A percentile compares a stretch with the other conserved stretches of the same genome.
Conservation (phyloP, 2,113 vertebrate species). For the Carassius auratus region DNA sequence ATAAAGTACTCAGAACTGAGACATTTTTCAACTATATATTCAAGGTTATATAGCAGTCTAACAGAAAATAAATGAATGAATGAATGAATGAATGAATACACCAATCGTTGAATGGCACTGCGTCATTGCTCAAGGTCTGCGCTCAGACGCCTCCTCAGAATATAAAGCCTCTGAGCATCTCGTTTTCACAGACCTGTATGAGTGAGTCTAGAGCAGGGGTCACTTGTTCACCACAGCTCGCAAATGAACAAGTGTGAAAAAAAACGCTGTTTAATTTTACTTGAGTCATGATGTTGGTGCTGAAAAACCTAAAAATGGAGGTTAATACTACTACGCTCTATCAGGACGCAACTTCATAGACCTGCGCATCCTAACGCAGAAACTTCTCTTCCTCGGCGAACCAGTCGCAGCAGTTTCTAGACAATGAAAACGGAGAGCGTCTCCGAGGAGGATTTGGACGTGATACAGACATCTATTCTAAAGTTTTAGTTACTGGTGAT, state of each 20-base stretch:
- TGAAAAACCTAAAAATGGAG: slow-evolving; percentile 60
- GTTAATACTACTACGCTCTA: slow-evolving; percentile 64
- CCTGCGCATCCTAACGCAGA: slow-evolving; percentile 59
- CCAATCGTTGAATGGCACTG: slow-evolving; percentile 49
- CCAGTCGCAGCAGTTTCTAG: slow-evolving; percentile 27
- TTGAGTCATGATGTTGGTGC: background rate
- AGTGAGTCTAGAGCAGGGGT: background rate
- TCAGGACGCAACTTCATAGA: slow-evolving; percentile 46
- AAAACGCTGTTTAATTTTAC: background rate
- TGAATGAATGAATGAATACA: background rate
- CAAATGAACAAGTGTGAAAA: background rate
- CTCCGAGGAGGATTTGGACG: slow-evolving; percentile 77
- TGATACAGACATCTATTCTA: slow-evolving; percentile 92
- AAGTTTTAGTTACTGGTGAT: slow-evolving; percentile 84
- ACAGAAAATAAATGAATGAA: background rate
- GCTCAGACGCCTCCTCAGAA: slow-evolving; percentile 54
- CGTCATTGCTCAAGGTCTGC: slow-evolving; percentile 66
- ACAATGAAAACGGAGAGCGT: too few relatives aligned
- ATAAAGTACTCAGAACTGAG: background rate
- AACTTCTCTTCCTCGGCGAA: slow-evolving; percentile 62
- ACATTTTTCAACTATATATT: slow-evolving; percentile 32
- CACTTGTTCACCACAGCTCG: background rate
- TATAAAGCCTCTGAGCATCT: slow-evolving; percentile 60
- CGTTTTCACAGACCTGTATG: background rate
- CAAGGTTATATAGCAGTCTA: slow-evolving; percentile 49